These are phyloP conservation scores for Romanogobio albipinnatus DNA, from an alignment of 2,113 vertebrate genomes.

Conservation along the genomic window DNA sequence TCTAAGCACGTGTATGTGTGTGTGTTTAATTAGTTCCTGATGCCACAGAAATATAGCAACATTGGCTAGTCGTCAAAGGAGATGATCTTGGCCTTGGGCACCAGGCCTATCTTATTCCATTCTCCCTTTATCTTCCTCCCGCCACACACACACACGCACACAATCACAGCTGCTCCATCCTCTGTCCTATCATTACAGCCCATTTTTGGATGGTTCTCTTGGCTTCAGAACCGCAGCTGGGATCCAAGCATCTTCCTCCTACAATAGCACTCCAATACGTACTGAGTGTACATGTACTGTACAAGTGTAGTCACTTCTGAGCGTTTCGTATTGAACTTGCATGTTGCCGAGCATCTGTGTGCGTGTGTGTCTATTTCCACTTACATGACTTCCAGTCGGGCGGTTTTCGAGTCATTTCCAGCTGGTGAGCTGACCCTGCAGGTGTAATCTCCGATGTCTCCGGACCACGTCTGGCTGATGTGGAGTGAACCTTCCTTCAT, in stretches of 20 bases:
- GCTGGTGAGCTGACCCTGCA: conserved; percentile 86
- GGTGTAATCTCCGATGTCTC: conserved; percentile 95
- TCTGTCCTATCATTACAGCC: conserved; percentile 35
- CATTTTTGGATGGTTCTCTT: conserved; percentile 39
- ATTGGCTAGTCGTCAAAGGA: conserved; percentile 27
- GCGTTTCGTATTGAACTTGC: not conserved
- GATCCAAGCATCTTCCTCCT: conserved; percentile 16
- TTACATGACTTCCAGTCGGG: conserved; percentile 96
- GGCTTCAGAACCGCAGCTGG: conserved; percentile 13
- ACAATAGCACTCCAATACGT: conserved; percentile 12
- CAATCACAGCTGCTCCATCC: conserved; percentile 26
- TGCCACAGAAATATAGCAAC: conserved; percentile 25
- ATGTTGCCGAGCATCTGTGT: not conserved
- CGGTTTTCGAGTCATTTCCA: conserved; percentile 85
- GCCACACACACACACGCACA: not conserved
- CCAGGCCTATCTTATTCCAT: conserved; percentile 30
- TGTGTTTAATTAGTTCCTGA: conserved; percentile 26
- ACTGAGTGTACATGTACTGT: not conserved
- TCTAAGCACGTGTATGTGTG: not conserved
- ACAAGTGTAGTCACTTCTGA: not conserved
- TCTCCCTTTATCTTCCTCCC: conserved; percentile 23
- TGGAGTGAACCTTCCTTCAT: conserved; percentile 86
- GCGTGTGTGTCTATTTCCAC: conserved; percentile 60
- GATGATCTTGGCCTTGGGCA: conserved; percentile 34
- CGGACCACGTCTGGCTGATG: conserved; percentile 96